Evolutionary conservation across 2,113 vertebrate species (phyloP).

Genomic region (Scortum barcoo): DNA sequence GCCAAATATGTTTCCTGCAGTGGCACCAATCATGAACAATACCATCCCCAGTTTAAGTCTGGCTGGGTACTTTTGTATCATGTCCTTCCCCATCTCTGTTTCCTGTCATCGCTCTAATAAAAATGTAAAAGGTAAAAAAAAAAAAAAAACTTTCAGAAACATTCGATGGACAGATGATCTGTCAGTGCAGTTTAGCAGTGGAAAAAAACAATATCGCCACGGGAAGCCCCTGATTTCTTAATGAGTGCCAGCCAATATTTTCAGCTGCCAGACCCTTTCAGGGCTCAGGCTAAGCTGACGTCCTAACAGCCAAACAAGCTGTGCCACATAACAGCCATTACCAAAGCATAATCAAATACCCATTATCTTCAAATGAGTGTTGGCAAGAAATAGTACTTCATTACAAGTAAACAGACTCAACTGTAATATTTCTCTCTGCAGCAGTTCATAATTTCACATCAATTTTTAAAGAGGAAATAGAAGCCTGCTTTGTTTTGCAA

Average conservation of each 20-base stretch:
- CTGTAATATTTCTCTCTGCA: conserved; percentile 10
- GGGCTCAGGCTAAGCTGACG: conserved; percentile 12
- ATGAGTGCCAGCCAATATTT: conserved; percentile 47
- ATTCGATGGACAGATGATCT: conserved; percentile 6
- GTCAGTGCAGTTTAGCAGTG: neutral
- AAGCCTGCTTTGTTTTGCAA: conserved; percentile 13
- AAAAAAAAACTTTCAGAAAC: neutral
- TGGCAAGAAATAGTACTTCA: conserved; percentile 34
- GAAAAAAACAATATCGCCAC: conserved; percentile 13
- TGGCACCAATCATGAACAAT: neutral
- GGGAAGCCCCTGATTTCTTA: conserved; percentile 31
- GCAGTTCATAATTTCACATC: conserved; percentile 13
- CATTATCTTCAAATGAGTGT: conserved; percentile 45
- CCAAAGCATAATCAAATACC: conserved; percentile 59
- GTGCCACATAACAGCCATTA: conserved; percentile 49
- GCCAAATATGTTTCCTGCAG: no score
- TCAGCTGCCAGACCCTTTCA: conserved; percentile 44
- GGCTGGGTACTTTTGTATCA: neutral
- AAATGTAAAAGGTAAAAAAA: neutral
- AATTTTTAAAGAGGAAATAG: conserved; percentile 37
- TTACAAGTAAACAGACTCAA: conserved; percentile 35
- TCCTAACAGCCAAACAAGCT: conserved; percentile 43
- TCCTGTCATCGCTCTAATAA: neutral
- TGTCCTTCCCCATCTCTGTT: neutral
- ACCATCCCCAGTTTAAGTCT: neutral